Base-by-base conservation (phyloP, 2,888 invertebrate genomes). In the Drosophila pseudotalamancana region DNA sequence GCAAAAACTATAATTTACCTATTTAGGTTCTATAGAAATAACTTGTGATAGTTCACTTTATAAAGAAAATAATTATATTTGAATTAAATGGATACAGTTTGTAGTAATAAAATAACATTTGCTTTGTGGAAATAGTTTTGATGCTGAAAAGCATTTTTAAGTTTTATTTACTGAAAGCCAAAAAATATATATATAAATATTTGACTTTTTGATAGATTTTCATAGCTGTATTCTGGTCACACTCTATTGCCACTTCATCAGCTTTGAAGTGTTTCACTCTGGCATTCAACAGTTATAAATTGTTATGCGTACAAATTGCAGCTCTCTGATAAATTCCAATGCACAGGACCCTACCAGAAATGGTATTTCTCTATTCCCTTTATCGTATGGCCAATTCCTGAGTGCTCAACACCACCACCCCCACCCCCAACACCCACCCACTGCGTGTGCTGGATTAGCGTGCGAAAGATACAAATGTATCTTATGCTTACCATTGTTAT, bases 221-320 rank as follows among this genome's bases (percentile, higher is more conserved):
- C 8, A 8, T 6, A 2, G 43, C 9, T 18, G 2, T 37, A 45
- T 60, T 37, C 61, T 9, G 18, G 46, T 59, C 59, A 37, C 61
- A 60, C 18, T 27, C 35, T 6, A 25, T 60, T 45, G 18, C 11
- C 60, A 37, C 32, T 19, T 57, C 51, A 29, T 29, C 16, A 19
- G 18, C 23, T 49, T 19, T 12, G 49, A n/a, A 49, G 49, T 32
- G 42, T 21, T 43, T 63, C 31, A 16, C 43, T 21, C 25, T 9
- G 32, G 46, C 57, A 63, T 85, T 70, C 79, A 78, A 81, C 75
- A 85, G 78, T 70, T 77, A 77, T 70, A 78, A 85, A 84, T 81
- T 40, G 63, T 54, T 57, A 27, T 39, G 54, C 45, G 45, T 62
- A 70, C 57, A 77, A 74, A 78, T 85, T 78, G 66, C 51, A 42